Conservation (phyloP, 2,888 invertebrate species). For the Pristionchus exspectatus region DNA sequence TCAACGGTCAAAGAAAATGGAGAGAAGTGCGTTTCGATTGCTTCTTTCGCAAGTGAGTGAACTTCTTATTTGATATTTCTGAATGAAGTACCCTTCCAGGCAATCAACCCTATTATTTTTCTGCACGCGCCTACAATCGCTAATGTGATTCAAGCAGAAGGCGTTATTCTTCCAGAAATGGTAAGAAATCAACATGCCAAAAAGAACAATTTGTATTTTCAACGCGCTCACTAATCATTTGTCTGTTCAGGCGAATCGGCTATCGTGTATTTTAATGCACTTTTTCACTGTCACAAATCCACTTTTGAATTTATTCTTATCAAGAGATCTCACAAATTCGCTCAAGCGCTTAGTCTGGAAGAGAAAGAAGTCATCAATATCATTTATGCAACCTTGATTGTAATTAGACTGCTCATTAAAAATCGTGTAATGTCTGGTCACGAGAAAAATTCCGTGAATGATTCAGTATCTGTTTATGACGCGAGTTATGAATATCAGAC, state of each 20-base stretch:
- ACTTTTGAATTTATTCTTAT: not conserved
- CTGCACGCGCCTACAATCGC: not conserved
- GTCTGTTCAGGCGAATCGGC: not conserved
- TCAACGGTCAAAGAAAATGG: not conserved
- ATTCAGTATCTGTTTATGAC: no score
- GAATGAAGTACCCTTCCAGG: not conserved
- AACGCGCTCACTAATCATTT: no score
- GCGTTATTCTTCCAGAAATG: not conserved
- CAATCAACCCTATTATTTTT: not conserved
- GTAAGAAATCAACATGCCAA: not conserved
- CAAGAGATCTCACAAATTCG: not conserved
- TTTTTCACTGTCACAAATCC: constrained; percentile 2
- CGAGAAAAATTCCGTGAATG: no score
- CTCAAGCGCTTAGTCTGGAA: not conserved
- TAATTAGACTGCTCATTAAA: not conserved
- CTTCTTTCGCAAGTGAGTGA: not conserved
- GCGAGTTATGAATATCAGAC: no score
- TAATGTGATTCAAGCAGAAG: not conserved
- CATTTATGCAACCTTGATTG: not conserved
- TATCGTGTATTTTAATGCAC: not conserved
- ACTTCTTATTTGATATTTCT: not conserved
- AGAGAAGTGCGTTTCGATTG: not conserved
- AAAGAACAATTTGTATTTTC: no score
- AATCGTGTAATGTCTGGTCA: no score
- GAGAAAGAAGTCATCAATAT: constrained; percentile 3